phyloP scores from a whole-genome alignment of 1,140 invertebrate genomes.

The Melanaphis sacchari region DNA sequence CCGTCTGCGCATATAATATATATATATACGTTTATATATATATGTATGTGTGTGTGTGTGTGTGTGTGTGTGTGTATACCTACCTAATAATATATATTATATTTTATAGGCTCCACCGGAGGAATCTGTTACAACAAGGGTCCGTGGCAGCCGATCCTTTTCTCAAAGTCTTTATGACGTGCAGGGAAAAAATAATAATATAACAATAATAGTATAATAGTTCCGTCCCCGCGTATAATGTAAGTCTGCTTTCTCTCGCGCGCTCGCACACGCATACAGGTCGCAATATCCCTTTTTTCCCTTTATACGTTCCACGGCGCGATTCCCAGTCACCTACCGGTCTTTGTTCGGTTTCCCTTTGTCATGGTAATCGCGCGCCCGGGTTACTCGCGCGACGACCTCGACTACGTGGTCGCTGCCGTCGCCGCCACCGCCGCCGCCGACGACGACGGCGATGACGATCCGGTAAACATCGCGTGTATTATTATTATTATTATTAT shows the following conservation, averaged over 20 bases:
- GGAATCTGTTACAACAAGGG: constrained; percentile 20
- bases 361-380: constrained; percentile 5
- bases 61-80: no score
- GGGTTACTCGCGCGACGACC: neutral
- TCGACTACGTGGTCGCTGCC: neutral
- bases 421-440: no score
- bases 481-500: neutral
- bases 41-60: no score
- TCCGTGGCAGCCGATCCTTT: neutral
- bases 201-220: neutral
- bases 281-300: neutral
- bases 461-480: neutral
- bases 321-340: neutral
- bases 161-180: neutral
- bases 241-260: neutral
- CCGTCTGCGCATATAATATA: neutral
- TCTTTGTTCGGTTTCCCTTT: neutral
- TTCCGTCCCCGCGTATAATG: neutral
- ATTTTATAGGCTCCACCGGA: neutral
- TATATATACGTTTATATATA: neutral
- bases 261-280: neutral
- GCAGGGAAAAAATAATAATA: constrained; percentile 6
- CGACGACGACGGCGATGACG: neutral
- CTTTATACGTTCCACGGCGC: neutral
- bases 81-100: neutral